phyloP scores from a whole-genome alignment of 2,113 vertebrate species.

The Xiphophorus hellerii region DNA sequence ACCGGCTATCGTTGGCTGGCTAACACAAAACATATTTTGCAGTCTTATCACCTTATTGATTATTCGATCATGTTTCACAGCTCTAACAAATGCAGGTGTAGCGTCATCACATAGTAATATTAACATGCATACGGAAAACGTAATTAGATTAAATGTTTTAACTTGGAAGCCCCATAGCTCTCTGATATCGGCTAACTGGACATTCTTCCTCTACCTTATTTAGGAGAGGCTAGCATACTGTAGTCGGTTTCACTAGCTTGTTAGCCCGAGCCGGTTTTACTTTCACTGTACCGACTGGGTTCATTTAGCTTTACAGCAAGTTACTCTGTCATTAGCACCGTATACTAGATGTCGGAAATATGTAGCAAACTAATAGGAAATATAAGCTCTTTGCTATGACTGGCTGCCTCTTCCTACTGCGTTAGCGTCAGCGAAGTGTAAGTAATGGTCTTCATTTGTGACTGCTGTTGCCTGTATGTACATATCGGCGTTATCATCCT shows the following conservation, averaged over 20 bases:
- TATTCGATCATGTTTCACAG: slow-evolving; percentile 20
- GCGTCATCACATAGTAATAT: neutral
- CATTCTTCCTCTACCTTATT: neutral
- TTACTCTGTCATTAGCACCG: neutral
- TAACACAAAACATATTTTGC: slow-evolving; percentile 42
- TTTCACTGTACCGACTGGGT: neutral
- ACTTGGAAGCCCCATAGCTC: neutral
- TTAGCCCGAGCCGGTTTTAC: slow-evolving; percentile 2
- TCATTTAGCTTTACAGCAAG: neutral
- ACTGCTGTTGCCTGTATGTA: neutral
- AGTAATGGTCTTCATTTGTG: neutral
- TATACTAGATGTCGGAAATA: neutral
- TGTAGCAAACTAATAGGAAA: neutral
- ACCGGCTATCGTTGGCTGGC: slow-evolving; percentile 62
- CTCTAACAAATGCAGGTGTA: neutral
- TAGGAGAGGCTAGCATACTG: neutral
- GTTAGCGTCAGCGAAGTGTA: neutral
- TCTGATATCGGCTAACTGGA: neutral
- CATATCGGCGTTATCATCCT: neutral
- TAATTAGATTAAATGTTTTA: neutral
- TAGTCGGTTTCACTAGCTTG: neutral
- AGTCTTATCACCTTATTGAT: slow-evolving; percentile 27
- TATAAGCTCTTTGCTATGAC: neutral
- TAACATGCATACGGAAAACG: neutral
- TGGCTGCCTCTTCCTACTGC: neutral